Evolutionary conservation across 2,797 vertebrate genomes (phyloP), one percentile per base, ranked within the genome.

Genomic region (Chiloscyllium punctatum): DNA sequence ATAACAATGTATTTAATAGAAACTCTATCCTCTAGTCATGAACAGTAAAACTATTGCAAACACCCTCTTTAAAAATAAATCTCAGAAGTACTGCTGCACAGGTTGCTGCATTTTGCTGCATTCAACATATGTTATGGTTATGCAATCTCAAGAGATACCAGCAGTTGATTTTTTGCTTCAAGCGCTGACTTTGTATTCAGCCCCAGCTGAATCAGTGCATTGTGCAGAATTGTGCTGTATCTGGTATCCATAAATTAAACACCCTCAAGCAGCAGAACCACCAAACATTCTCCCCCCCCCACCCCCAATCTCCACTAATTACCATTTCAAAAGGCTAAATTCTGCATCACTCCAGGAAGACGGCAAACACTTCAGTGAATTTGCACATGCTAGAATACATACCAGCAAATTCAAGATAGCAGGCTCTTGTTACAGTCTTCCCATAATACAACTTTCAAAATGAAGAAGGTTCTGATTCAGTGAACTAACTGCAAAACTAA

Each of bases 401-500:
- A n/a, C 74, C 72, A 77, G 5, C 15, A 51, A 30, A 69, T 72
- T 74, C 42, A 74, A 94, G 48, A 69, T 42, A 94, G 13, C 30
- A 37, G 94, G 30, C 42, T 30, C 42, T 94, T 72, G 48, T 72
- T 51, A 42, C 48, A 74, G 42, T 53, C 94, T 30, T 11, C 94
- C 13, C 68, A 33, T 94, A 15, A 74, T 16, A 13, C 25, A 53
- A 90, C 27, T 94, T 72, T 72, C 94, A 18, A 33, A 30, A 74
- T 18, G 25, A 53, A 72, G 72, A 94, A 51, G 68, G 0, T 27
- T 53, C 94, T 21, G 42, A 94, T 74, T 94, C 69, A 95, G 79
- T 72, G 94, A 66, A 96, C 94, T 21, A 96, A 90, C 77, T 42
- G 94, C n/a, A 77, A 4, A 3, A 66, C 77, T 72, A 66, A 95